Conservation (phyloP, 2,113 vertebrate species). For the Microcebus tavaratra region DNA sequence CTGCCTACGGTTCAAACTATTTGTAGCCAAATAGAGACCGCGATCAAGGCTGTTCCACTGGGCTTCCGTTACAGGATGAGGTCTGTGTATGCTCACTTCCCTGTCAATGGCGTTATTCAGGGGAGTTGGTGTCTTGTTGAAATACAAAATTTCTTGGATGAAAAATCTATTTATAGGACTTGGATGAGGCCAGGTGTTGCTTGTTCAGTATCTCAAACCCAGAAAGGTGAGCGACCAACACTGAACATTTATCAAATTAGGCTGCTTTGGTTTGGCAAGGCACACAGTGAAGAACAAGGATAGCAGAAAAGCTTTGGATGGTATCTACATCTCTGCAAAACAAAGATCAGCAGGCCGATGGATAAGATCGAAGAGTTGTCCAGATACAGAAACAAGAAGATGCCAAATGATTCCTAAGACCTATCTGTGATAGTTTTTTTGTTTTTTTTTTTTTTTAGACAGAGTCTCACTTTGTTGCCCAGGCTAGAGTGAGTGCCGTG, state of each 20-base stretch:
- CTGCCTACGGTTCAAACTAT: neutral
- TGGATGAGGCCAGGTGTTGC: neutral
- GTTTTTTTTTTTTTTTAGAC: too few relatives aligned
- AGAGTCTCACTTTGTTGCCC: too few relatives aligned
- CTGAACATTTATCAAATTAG: neutral
- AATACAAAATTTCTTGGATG: neutral
- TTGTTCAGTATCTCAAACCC: neutral
- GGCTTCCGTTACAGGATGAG: conserved; percentile 94
- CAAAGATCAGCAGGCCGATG: neutral
- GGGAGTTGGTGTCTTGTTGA: neutral
- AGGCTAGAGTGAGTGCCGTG: too few relatives aligned
- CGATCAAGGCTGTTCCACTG: conserved; percentile 65
- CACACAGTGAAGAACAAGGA: neutral
- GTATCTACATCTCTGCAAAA: neutral
- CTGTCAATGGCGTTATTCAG: conserved; percentile 86
- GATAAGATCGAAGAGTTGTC: neutral
- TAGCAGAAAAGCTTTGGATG: neutral
- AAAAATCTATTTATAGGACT: neutral
- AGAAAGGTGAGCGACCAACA: neutral
- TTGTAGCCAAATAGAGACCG: neutral
- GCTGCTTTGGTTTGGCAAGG: neutral
- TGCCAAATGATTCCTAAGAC: neutral
- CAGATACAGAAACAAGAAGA: neutral
- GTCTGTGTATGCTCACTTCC: conserved; percentile 94
- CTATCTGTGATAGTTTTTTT: neutral